Conservation (phyloP, 2,888 invertebrate genomes). For the Biston betularia region DNA sequence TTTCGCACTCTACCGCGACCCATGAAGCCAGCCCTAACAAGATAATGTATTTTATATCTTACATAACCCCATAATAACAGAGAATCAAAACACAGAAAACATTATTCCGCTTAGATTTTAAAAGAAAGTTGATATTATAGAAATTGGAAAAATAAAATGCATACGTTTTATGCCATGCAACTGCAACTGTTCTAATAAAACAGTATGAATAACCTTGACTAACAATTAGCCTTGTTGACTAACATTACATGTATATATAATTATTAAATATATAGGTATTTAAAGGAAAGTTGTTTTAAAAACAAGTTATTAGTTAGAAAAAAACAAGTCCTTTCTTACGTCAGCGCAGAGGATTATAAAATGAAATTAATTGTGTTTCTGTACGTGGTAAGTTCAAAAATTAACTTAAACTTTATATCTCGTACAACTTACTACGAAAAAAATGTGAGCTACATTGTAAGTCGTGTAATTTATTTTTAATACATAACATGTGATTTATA, state of each 20-base stretch:
- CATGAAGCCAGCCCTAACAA: no score
- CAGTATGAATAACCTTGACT: background rate
- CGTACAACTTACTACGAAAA: no score
- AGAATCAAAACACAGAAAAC: no score
- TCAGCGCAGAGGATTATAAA: background rate
- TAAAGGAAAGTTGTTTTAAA: conserved; percentile 4
- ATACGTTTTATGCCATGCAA: background rate
- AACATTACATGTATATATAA: no score
- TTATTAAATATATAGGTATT: conserved; percentile 2
- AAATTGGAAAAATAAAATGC: background rate
- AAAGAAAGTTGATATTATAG: no score
- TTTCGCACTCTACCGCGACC: no score
- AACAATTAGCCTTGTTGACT: background rate
- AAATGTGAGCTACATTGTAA: no score
- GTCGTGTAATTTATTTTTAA: no score
- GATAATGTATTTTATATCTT: background rate
- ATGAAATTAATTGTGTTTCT: background rate
- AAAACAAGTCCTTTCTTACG: background rate
- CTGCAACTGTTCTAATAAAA: conserved; percentile 1
- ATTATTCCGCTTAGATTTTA: no score
- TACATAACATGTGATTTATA: no score
- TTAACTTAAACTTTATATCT: background rate
- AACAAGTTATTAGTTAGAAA: background rate
- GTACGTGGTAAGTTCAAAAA: background rate
- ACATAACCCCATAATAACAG: background rate